phyloP scores from a whole-genome alignment of 2,113 vertebrate genomes.

The Pogonocichla stellata region DNA sequence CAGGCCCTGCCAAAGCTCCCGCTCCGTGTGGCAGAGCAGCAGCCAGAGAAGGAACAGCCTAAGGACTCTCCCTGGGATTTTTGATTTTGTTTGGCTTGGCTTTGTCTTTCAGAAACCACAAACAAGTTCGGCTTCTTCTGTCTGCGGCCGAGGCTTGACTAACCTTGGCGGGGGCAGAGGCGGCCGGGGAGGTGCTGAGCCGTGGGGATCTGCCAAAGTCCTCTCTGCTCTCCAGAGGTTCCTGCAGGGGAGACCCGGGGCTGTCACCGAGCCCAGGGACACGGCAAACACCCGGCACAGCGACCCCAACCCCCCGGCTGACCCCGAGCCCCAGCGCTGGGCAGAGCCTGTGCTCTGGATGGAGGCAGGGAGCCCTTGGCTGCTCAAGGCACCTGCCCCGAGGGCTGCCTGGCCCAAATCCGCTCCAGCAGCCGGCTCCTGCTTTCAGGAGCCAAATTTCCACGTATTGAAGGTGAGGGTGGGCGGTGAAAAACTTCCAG shows the following conservation, averaged over 20 bases:
- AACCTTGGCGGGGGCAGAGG: neutral
- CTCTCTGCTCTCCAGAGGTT: neutral
- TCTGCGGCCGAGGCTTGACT: neutral
- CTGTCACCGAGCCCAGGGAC: neutral
- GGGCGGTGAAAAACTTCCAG: neutral
- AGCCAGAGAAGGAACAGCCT: neutral
- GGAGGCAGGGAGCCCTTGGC: neutral
- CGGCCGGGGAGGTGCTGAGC: neutral
- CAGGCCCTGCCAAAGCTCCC: neutral
- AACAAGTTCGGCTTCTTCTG: slow-evolving; percentile 13
- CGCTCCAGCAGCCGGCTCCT: neutral
- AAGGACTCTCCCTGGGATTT: neutral
- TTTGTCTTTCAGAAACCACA: neutral
- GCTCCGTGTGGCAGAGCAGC: neutral
- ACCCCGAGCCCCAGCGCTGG: accelerated
- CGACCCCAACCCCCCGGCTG: accelerated
- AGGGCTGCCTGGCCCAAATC: neutral
- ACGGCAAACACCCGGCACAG: neutral
- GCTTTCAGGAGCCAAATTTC: neutral
- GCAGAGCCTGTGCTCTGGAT: neutral
- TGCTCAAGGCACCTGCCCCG: neutral
- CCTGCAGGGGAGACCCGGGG: neutral
- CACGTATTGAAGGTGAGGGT: neutral
- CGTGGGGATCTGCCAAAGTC: neutral
- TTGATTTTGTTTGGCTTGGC: neutral